Evolutionary conservation across 1,140 invertebrate genomes (phyloP).

Genomic region (Aphaenogaster ashmeadi): DNA sequence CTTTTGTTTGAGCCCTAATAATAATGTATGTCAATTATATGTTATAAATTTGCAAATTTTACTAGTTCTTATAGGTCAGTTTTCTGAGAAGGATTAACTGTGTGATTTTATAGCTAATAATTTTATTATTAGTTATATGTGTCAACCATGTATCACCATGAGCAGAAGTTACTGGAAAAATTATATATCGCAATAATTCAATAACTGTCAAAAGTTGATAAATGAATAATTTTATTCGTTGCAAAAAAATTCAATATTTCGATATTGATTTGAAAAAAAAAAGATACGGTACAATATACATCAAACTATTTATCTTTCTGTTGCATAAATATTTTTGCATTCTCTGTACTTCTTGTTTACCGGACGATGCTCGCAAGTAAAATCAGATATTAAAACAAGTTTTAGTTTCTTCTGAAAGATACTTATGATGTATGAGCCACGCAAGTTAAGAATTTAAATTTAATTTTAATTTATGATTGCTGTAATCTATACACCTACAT

Average conservation of each 20-base stretch:
- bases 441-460: neutral
- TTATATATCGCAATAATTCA: too few species aligned
- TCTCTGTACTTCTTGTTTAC: neutral
- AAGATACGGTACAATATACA: neutral
- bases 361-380: neutral
- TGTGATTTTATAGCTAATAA: too few species aligned
- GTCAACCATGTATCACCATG: too few species aligned
- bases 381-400: neutral
- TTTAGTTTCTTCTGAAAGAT: neutral
- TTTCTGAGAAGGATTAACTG: too few species aligned
- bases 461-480: slow-evolving; percentile 5
- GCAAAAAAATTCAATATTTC: neutral
- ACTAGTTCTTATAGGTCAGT: too few species aligned
- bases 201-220: too few species aligned
- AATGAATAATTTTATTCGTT: too few species aligned
- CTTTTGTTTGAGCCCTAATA: too few species aligned
- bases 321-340: neutral
- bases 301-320: neutral
- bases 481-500: neutral
- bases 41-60: too few species aligned
- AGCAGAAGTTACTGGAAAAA: too few species aligned
- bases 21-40: too few species aligned
- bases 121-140: too few species aligned
- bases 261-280: neutral
- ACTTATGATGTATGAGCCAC: neutral